Base-by-base conservation (phyloP, 2,113 vertebrate genomes). In the Thermophis baileyi region DNA sequence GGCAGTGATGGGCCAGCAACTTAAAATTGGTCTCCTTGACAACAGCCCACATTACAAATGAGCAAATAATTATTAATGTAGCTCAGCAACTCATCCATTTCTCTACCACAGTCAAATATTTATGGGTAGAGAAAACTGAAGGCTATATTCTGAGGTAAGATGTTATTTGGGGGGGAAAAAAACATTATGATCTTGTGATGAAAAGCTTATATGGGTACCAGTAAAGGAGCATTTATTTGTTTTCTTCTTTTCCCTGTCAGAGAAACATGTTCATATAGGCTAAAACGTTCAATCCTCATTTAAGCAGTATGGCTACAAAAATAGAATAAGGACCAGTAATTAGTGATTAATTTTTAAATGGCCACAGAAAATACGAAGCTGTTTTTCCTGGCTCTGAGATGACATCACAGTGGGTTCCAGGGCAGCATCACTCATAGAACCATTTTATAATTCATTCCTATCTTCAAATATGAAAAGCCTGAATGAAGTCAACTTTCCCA, bases 1-100 rank as follows among this genome's bases (percentile, higher is more conserved):
- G 50, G 50, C 81, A 51, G 24, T 69, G 35, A 50, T 89, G 60
- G 60, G 63, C n/a, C 11, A 69, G 50, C 27, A 85, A 81, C 27
- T 51, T 85, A 89, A 92, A 85, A 89, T 3, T 92, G 40, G 91
- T 89, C 63, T 92, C 91, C 87, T 92, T 92, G 87, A 89, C 91
- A 92, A 92, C 91, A 89, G n/a, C 63, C 63, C 63, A 92, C 50
- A 89, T 92, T 44, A 92, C 57, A 92, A 89, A 89, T 92, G 91
- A 89, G 49, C 60, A 92, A 89, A 92, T 89, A 81, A 92, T 92
- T 89, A 92, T 88, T 92, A 85, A 89, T 89, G 87, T 92, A 92
- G 63, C 91, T 92, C 27, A 88, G 86, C 57, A 74, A 74, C n/a
- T 69, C 85, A 89, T 81, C 50, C 27, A 27, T 92, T 89, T 92